Percentiles rank a stretch among this genome's conserved stretches.
Evolutionary conservation across 2,888 invertebrate species (phyloP).

Genomic region (Chorisops tibialis): DNA sequence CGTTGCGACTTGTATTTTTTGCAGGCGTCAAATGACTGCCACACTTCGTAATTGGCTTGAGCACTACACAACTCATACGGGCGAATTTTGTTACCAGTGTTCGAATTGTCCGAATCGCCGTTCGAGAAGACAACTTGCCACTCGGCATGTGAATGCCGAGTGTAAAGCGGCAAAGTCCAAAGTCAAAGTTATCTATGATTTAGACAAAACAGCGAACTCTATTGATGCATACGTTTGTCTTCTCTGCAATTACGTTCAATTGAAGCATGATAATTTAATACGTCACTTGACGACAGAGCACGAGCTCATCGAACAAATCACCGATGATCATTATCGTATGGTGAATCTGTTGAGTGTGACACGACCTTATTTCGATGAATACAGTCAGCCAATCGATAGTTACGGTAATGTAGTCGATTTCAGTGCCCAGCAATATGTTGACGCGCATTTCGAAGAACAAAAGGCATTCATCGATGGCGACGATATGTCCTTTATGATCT

Average conservation of each 20-base stretch:
- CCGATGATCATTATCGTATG: not conserved
- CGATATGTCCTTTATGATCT: slow-evolving; percentile 43
- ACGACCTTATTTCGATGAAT: not conserved
- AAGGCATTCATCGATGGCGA: slow-evolving; percentile 25
- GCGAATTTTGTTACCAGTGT: slow-evolving; percentile 70
- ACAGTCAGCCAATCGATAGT: not conserved
- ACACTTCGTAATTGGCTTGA: slow-evolving; percentile 48
- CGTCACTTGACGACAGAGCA: slow-evolving; percentile 25
- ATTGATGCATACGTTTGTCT: slow-evolving; percentile 28
- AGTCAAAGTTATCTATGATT: slow-evolving; percentile 9
- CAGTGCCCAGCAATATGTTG: not conserved
- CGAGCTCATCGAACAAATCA: not conserved
- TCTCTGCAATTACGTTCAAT: slow-evolving; percentile 28
- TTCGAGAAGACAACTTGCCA: slow-evolving; percentile 24
- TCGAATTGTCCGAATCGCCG: slow-evolving; percentile 38
- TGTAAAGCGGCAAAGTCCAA: not conserved
- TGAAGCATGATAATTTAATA: slow-evolving; percentile 17
- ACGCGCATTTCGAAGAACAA: not conserved
- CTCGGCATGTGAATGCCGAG: slow-evolving; percentile 33
- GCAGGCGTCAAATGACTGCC: slow-evolving; percentile 19
- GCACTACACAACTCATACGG: slow-evolving; percentile 73
- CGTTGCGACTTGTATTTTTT: slow-evolving; percentile 26
- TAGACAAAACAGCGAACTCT: slow-evolving; percentile 11
- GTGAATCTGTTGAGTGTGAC: slow-evolving; percentile 7
- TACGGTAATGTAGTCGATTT: not conserved